phyloP scores from a whole-genome alignment of 2,113 vertebrate species.

The Amazona guildingii region DNA sequence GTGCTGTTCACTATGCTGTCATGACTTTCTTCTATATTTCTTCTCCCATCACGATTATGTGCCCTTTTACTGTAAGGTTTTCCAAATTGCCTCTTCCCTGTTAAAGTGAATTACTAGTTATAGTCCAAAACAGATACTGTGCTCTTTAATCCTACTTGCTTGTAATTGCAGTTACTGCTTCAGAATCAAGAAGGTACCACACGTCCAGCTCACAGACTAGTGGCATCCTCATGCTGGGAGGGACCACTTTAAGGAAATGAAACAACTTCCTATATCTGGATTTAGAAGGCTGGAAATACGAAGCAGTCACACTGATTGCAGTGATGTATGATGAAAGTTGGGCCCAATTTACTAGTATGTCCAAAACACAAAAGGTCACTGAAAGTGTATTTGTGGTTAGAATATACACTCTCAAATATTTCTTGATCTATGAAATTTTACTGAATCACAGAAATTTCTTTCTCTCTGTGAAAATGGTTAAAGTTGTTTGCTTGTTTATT shows the following conservation, averaged over 20 bases:
- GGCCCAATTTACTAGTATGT: background rate
- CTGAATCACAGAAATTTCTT: background rate
- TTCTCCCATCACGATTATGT: fast-evolving
- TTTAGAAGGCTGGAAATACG: background rate
- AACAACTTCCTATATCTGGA: background rate
- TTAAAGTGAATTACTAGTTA: background rate
- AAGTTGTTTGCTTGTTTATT: background rate
- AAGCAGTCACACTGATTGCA: background rate
- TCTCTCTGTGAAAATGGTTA: background rate
- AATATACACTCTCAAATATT: background rate
- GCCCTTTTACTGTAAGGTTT: background rate
- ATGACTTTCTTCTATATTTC: background rate
- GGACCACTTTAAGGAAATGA: background rate
- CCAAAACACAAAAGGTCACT: background rate
- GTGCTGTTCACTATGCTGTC: background rate
- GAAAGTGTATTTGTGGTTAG: background rate
- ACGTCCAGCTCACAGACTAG: background rate
- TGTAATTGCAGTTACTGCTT: background rate
- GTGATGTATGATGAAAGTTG: background rate
- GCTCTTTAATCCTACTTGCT: background rate
- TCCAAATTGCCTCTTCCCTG: background rate
- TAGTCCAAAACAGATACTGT: background rate
- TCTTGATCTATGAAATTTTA: background rate
- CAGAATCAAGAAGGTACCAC: background rate
- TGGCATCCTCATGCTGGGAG: background rate